Evolutionary conservation across 2,888 invertebrate genomes (phyloP).

Genomic region (Drosophila helvetica): DNA sequence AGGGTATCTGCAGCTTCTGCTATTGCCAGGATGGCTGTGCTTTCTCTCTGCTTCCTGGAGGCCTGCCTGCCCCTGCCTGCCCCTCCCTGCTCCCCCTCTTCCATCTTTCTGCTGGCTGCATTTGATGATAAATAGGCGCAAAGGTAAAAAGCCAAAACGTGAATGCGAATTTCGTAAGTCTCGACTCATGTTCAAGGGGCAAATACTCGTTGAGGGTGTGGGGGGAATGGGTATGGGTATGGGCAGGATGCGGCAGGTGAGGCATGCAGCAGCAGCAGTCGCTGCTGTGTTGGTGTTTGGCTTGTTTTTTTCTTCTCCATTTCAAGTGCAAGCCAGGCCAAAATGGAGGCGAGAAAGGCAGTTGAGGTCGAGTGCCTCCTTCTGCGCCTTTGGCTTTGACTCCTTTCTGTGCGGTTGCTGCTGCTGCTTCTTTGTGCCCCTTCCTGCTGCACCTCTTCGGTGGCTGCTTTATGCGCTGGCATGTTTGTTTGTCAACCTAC

Average conservation of each 20-base stretch:
- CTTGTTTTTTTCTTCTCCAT: not conserved
- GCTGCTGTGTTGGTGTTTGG: not conserved
- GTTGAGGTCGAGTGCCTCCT: slow-evolving; percentile 61
- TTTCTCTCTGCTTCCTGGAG: not conserved
- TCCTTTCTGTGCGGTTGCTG: slow-evolving; percentile 8
- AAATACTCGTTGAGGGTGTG: slow-evolving; percentile 12
- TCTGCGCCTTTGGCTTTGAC: slow-evolving; percentile 45
- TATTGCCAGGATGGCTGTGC: slow-evolving; percentile 6
- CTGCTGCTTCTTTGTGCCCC: slow-evolving; percentile 7
- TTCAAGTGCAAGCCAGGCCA: slow-evolving; percentile 67
- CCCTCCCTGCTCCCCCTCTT: not conserved
- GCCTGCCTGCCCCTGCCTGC: not conserved
- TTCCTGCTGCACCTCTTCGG: slow-evolving; percentile 8
- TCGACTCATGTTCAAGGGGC: slow-evolving; percentile 44
- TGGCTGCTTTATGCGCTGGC: slow-evolving; percentile 71
- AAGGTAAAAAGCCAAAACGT: slow-evolving; percentile 78
- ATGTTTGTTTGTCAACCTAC: slow-evolving; percentile 78
- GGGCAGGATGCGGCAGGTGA: not conserved
- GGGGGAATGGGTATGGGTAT: not conserved
- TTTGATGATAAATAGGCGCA: slow-evolving; percentile 78
- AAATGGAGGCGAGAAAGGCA: slow-evolving; percentile 50
- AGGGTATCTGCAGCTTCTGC: slow-evolving; percentile 34
- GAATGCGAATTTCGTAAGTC: slow-evolving; percentile 73
- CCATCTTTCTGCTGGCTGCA: slow-evolving; percentile 50
- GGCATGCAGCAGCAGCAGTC: not conserved